Conservation (phyloP, 1,140 invertebrate species). For the Aphelenchoides avenae region DNA sequence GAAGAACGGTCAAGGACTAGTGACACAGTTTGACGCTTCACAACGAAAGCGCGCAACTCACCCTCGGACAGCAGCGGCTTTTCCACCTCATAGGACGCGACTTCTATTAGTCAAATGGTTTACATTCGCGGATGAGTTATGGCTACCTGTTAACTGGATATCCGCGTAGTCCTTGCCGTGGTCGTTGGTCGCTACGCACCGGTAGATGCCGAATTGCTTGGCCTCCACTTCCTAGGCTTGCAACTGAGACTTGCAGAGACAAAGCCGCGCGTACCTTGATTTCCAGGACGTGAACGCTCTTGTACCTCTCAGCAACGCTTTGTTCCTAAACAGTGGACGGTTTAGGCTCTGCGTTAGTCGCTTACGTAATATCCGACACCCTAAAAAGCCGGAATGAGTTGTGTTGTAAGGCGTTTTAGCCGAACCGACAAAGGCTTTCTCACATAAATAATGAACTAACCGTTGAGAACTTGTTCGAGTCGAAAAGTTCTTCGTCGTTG, state of each 20-base stretch:
- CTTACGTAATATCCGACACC: conserved; percentile 16
- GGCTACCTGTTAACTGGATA: conserved; percentile 39
- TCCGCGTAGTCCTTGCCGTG: conserved; percentile 46
- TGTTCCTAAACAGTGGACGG: no score
- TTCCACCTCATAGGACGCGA: no score
- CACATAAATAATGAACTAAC: conserved; percentile 14
- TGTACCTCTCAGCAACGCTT: conserved; percentile 35
- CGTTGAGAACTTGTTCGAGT: conserved; percentile 34
- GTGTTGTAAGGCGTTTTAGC: not conserved
- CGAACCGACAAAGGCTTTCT: conserved; percentile 29
- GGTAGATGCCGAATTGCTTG: conserved; percentile 33
- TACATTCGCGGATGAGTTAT: no score
- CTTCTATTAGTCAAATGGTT: no score
- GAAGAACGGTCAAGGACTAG: no score
- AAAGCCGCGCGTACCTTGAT: no score
- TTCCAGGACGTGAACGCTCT: conserved; percentile 40
- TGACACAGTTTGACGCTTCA: no score
- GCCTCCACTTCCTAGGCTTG: conserved; percentile 20
- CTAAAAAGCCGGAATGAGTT: conserved; percentile 1
- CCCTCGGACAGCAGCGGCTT: no score
- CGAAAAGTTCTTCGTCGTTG: conserved; percentile 37
- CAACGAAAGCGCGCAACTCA: no score
- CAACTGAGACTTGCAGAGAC: no score
- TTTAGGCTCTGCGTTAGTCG: no score
- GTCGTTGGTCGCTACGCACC: conserved; percentile 41